Conservation (phyloP, 2,797 vertebrate species). For the Catharus ustulatus region DNA sequence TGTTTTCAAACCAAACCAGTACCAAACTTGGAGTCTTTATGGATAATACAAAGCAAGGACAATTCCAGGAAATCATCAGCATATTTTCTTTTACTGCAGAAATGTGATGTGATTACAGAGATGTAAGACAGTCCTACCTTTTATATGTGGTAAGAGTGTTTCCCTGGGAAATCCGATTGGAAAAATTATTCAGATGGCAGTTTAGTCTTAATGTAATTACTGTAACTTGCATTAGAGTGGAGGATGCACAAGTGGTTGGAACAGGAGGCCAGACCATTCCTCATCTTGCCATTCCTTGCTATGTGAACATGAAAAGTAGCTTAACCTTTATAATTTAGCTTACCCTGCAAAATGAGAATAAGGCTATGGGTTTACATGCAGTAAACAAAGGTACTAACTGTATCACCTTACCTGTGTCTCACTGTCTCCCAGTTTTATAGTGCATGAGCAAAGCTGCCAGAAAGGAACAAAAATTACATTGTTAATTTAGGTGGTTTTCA, state of each 20-base stretch:
- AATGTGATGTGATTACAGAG: too few species aligned
- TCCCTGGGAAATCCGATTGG: too few species aligned
- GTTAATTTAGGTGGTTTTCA: background rate
- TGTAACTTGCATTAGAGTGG: too few species aligned
- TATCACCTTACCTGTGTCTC: background rate
- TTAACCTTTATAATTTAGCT: background rate
- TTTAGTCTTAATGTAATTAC: too few species aligned
- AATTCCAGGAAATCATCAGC: too few species aligned
- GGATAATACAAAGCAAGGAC: too few species aligned
- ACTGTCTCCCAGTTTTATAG: background rate
- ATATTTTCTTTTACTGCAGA: too few species aligned
- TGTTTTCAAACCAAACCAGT: too few species aligned
- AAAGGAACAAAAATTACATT: background rate
- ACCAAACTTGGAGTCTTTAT: too few species aligned
- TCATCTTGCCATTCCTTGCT: background rate
- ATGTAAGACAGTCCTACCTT: too few species aligned
- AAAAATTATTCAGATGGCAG: too few species aligned
- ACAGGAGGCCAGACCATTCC: background rate
- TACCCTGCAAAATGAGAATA: background rate
- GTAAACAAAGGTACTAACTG: background rate
- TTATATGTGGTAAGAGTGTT: too few species aligned
- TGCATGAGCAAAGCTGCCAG: background rate
- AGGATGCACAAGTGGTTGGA: background rate
- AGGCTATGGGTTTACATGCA: background rate
- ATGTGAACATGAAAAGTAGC: background rate